Base-by-base conservation (phyloP, 2,113 vertebrate species). In the Sceloporus tristichus region DNA sequence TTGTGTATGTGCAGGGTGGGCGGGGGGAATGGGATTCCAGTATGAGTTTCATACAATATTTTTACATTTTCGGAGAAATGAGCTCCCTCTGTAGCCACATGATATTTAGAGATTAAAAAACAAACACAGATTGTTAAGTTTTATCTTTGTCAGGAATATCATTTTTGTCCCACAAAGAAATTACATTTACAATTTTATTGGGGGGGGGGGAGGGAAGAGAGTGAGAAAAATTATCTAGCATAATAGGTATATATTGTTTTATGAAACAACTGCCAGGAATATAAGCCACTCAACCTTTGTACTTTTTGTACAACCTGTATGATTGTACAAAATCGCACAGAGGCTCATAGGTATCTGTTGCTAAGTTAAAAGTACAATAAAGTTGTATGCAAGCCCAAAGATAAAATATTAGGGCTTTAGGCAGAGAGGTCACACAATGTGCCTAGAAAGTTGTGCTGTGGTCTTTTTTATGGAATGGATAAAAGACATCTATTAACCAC, bases 201-300 rank as follows among this genome's bases (percentile, higher is more conserved):
- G 5, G 5, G 7, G 7, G 48, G 1, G 42, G 42, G 42, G 48
- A 48, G 7, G 7, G 82, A 9, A 82, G 71, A 76, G 2, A n/a
- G 86, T 88, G 89, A 53, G 77, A 54, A 90, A 93, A 91, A 90
- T 91, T 82, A 2, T 78, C 91, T 79, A 62, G 82, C 34, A 42
- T 93, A 88, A 76, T 54, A 84, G 59, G 81, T 70, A 77, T 90
- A 85, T 79, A 80, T 80, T 23, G 18, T 86, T 85, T 70, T 79
- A 62, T 23, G 75, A 34, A 82, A 68, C 25, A 75, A 21, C 85
- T 85, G n/a, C 34, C 54, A 66, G n/a, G 16, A 77, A 83, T 10
- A 71, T 38, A 84, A 73, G 53, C 94, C 94, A 84, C 88, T 10
- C 56, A 59, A 59, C 56, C 56, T 82, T 53, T 90, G 82, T 87